Percentiles rank a stretch among this genome's conserved stretches.
Evolutionary conservation across 2,888 invertebrate genomes (phyloP).

Genomic region (Amorpha juglandis): DNA sequence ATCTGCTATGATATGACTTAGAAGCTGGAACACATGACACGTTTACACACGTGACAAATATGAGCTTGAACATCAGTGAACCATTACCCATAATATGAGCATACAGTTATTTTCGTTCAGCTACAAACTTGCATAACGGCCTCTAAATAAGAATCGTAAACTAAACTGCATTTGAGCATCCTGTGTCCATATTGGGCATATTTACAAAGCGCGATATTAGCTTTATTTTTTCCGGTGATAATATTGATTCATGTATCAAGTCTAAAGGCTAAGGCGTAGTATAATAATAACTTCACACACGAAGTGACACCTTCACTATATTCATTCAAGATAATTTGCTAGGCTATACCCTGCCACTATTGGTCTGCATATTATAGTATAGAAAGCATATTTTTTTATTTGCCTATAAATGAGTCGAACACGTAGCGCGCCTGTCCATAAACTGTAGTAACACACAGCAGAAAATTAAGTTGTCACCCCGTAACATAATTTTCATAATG

Average conservation of each 20-base stretch:
- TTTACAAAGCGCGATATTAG: background rate
- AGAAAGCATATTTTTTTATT: no score
- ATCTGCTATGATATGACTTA: background rate
- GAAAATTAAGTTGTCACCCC: no score
- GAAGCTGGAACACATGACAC: background rate
- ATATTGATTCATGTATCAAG: background rate
- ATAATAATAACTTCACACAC: background rate
- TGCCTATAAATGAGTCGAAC: no score
- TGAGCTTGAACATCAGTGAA: slow-evolving; percentile 61
- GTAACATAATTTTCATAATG: no score
- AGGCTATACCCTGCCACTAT: no score
- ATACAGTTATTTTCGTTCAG: slow-evolving; percentile 35
- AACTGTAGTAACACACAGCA: no score
- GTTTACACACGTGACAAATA: slow-evolving; percentile 12
- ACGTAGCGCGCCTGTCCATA: no score
- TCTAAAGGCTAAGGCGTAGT: background rate
- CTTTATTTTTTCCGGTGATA: background rate
- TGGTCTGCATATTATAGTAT: no score
- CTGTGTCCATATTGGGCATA: slow-evolving; percentile 30
- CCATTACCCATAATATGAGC: slow-evolving; percentile 47
- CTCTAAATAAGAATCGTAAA: slow-evolving; percentile 34
- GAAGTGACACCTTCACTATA: no score
- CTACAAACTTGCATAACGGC: slow-evolving; percentile 41
- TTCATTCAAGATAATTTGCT: no score
- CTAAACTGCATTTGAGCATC: slow-evolving; percentile 33